phyloP scores from a whole-genome alignment of 2,888 invertebrate species.

The Erpobdella octoculata region DNA sequence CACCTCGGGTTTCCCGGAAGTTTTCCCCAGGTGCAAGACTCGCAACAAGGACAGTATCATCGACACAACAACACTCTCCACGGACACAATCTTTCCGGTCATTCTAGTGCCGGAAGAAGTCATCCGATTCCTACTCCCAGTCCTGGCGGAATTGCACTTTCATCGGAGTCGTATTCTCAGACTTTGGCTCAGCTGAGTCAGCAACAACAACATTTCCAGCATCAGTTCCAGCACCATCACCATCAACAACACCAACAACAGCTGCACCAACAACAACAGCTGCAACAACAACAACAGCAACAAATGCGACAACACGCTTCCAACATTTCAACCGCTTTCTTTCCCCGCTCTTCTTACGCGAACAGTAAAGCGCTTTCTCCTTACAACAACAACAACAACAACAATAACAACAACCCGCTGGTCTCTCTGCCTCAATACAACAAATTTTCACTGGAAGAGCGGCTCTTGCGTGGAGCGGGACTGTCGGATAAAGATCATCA shows the following conservation, averaged over 20 bases:
- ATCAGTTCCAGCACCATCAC: not conserved
- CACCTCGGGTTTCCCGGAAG: not conserved
- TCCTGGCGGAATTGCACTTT: not conserved
- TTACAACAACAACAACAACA: conserved; percentile 14
- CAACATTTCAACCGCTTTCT: not conserved
- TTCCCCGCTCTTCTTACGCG: not conserved
- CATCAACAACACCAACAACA: conserved; percentile 5
- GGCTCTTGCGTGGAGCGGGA: not conserved
- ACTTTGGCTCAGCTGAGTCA: not conserved
- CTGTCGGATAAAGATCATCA: too few relatives aligned
- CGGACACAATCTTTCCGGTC: not conserved
- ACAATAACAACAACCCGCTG: conserved; percentile 5
- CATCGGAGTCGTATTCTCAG: not conserved
- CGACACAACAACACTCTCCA: not conserved
- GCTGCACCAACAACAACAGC: too few relatives aligned
- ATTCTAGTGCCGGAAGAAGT: not conserved
- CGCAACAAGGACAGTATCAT: not conserved
- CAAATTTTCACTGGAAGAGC: not conserved
- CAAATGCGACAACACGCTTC: not conserved
- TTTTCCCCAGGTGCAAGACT: not conserved
- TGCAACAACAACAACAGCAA: not conserved
- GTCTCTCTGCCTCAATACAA: not conserved
- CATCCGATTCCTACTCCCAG: not conserved
- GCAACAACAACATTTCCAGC: conserved; percentile 14
- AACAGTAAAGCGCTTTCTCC: not conserved